phyloP scores from a whole-genome alignment of 2,113 vertebrate species.

The Anolis sagrei region DNA sequence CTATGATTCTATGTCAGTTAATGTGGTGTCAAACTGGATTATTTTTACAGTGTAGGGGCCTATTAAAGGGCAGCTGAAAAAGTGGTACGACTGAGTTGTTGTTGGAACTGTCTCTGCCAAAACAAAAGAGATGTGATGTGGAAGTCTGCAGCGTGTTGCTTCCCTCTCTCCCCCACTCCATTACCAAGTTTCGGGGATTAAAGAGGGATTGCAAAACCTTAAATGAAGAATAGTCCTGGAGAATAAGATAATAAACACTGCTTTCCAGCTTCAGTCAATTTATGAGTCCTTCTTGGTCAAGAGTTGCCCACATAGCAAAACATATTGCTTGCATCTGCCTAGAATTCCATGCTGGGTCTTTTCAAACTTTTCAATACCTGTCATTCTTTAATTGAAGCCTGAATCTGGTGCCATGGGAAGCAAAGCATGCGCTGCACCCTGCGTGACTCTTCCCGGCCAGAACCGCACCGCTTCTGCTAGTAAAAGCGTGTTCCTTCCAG shows the following conservation, averaged over 20 bases:
- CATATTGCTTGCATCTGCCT: neutral
- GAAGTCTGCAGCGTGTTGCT: neutral
- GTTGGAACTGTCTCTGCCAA: too few relatives aligned
- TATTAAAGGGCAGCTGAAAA: too few relatives aligned
- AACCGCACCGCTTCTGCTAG: neutral
- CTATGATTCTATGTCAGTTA: too few relatives aligned
- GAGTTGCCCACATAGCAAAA: too few relatives aligned
- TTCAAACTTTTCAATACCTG: neutral
- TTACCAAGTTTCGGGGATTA: neutral
- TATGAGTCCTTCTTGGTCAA: neutral
- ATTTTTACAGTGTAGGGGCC: too few relatives aligned
- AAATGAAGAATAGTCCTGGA: neutral
- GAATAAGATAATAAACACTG: neutral
- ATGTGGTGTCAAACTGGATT: too few relatives aligned
- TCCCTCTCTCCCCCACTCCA: rapidly evolving
- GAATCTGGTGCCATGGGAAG: too few relatives aligned
- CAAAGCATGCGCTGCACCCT: neutral
- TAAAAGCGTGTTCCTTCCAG: too few relatives aligned
- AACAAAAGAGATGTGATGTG: too few relatives aligned
- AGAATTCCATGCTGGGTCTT: neutral
- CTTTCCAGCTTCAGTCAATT: neutral
- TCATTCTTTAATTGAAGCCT: too few relatives aligned
- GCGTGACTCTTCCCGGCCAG: neutral
- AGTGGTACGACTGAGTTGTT: neutral
- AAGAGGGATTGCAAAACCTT: too few relatives aligned